Evolutionary conservation across 2,797 vertebrate genomes (phyloP).

Genomic region (Acanthiza pusilla): DNA sequence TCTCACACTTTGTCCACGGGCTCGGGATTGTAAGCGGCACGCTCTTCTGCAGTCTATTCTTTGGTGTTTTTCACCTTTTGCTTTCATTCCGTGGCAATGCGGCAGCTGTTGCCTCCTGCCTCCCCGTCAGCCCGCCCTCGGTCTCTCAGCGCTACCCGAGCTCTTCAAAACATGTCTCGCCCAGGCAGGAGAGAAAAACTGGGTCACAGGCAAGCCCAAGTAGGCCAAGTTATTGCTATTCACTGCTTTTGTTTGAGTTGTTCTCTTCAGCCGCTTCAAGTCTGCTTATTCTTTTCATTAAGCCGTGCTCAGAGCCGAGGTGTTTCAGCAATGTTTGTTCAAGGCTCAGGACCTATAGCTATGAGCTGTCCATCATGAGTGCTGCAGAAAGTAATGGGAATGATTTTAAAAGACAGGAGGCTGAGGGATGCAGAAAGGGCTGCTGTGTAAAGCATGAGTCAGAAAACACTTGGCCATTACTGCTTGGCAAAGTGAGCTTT

Average conservation of each 20-base stretch:
- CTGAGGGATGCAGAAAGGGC: neutral
- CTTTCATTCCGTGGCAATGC: neutral
- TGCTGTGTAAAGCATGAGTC: neutral
- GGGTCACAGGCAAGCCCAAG: neutral
- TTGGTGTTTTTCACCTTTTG: neutral
- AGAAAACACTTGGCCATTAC: neutral
- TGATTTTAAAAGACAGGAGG: neutral
- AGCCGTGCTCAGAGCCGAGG: neutral
- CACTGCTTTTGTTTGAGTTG: neutral
- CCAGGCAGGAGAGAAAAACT: neutral
- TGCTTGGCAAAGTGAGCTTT: neutral
- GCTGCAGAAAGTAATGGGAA: neutral
- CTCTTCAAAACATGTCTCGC: neutral
- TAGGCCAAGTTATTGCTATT: neutral
- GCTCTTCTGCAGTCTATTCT: neutral
- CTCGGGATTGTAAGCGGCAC: fast-evolving
- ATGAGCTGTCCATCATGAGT: neutral
- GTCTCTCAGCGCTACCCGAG: fast-evolving
- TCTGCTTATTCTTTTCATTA: neutral
- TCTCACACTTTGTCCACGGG: neutral
- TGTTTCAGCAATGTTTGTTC: neutral
- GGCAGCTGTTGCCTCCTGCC: neutral
- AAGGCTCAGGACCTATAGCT: neutral
- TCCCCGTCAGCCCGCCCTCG: fast-evolving
- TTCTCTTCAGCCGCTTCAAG: neutral